A percentile compares a stretch with the other conserved stretches of the same genome.
These are phyloP conservation scores for Eristalis arbustorum DNA, from an alignment of 2,888 invertebrate genomes.

Conservation along the genomic window DNA sequence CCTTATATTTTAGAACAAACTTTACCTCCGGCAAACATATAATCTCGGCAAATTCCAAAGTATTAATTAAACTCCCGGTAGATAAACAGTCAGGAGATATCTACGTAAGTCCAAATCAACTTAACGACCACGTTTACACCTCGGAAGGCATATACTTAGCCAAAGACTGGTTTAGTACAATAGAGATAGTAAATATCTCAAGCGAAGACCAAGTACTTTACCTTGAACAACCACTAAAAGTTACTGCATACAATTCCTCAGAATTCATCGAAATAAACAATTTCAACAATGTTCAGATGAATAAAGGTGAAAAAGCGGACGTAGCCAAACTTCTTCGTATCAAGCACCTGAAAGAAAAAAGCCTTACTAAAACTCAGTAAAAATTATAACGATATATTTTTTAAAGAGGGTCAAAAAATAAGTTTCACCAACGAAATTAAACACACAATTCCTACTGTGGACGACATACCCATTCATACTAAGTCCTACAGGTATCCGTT, in stretches of 20 bases:
- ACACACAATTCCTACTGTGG: not conserved
- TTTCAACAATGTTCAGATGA: not conserved
- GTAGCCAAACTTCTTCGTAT: not conserved
- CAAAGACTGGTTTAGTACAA: slow-evolving; percentile 6
- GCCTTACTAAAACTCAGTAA: not conserved
- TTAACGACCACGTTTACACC: not conserved
- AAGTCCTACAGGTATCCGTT: not conserved
- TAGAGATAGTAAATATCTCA: slow-evolving; percentile 23
- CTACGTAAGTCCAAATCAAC: not conserved
- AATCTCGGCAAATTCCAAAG: not conserved
- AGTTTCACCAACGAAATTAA: not conserved
- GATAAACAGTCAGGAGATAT: not conserved
- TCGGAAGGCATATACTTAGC: no score
- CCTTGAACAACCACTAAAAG: slow-evolving; percentile 20
- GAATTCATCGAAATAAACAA: slow-evolving; percentile 11
- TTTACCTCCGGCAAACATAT: not conserved
- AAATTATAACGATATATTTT: not conserved
- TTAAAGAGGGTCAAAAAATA: no score
- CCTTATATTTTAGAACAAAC: no score
- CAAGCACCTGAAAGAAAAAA: not conserved
- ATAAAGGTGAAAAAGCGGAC: not conserved
- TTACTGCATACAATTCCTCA: not conserved
- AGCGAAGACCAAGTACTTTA: not conserved
- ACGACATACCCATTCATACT: not conserved
- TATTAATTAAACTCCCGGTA: not conserved